Base-by-base conservation (phyloP, 2,113 vertebrate genomes). In the Cavia aperea region DNA sequence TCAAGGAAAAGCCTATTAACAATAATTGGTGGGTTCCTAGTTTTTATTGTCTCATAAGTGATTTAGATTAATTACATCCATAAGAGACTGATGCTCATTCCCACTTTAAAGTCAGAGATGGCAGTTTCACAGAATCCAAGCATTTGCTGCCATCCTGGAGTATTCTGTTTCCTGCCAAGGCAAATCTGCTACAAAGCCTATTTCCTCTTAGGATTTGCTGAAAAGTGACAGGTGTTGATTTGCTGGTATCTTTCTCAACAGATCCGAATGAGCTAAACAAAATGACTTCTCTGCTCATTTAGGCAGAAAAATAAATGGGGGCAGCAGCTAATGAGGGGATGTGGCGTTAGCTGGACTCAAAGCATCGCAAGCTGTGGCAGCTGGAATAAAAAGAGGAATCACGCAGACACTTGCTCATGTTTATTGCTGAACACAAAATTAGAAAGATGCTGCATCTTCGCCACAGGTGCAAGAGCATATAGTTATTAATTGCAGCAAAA, bases 21-120 rank as follows among this genome's bases (percentile, higher is more conserved):
- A 97, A 95, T 97, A 98, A 98, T 97, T 96, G 96, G 95, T 96
- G 85, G 94, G 94, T 93, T 97, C 97, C 97, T 90, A 89, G 92
- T 97, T 97, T 97, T 97, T 96, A 97, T 97, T 98, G 97, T 97
- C 93, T 97, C 96, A 54, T 97, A 98, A 97, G 93, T 97, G 96
- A 96, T 97, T 97, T 96, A 94, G 97, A 98, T 98, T 97, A 98
- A 97, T 98, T 97, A 95, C 93, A 94, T 96, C 95, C 96, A 92
- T 94, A 88, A 94, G 95, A 96, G 96, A 92, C 77, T 95, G 95
- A 79, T 95, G 83, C 94, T 97, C 63, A 96, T 97, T 95, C 91
- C 94, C 96, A 65, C 91, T 96, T 97, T 97, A 96, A 95, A 95
- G 75, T 93, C 95, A 88, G 95, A 95, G 92, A 94, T 97, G 95